Conservation (phyloP, 2,888 invertebrate genomes). For the Monoplex corrugatus region DNA sequence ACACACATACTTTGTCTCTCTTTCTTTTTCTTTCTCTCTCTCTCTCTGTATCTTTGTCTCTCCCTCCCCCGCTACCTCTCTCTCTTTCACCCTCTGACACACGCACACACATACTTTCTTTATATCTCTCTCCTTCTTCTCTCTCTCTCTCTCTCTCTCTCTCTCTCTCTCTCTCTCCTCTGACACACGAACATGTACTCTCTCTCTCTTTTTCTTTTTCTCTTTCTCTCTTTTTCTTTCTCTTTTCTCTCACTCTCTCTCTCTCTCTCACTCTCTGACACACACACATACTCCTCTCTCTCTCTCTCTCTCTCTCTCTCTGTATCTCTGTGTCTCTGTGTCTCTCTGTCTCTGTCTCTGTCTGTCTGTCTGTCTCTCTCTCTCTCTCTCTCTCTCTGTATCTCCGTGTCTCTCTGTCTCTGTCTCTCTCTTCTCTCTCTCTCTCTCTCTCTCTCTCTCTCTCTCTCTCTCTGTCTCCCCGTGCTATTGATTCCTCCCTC, state of each 20-base stretch:
- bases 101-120: no score
- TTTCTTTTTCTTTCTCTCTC: not conserved
- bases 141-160: not conserved
- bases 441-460: conserved; percentile 19
- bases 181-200: not conserved
- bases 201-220: not conserved
- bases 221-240: not conserved
- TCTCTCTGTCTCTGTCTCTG: not conserved
- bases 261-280: no score
- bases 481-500: no score
- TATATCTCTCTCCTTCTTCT: no score
- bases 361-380: not conserved
- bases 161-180: not conserved
- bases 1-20: not conserved
- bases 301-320: not conserved
- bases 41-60: not conserved
- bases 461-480: not conserved
- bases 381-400: no score
- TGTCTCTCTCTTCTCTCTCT: conserved; percentile 1
- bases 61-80: not conserved
- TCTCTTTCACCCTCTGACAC: no score
- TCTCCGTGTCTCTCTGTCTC: not conserved
- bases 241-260: not conserved
- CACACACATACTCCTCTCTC: not conserved
- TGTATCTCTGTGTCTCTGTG: not conserved